These are phyloP conservation scores for Sesia apiformis DNA, from an alignment of 2,888 invertebrate genomes.

Conservation along the genomic window DNA sequence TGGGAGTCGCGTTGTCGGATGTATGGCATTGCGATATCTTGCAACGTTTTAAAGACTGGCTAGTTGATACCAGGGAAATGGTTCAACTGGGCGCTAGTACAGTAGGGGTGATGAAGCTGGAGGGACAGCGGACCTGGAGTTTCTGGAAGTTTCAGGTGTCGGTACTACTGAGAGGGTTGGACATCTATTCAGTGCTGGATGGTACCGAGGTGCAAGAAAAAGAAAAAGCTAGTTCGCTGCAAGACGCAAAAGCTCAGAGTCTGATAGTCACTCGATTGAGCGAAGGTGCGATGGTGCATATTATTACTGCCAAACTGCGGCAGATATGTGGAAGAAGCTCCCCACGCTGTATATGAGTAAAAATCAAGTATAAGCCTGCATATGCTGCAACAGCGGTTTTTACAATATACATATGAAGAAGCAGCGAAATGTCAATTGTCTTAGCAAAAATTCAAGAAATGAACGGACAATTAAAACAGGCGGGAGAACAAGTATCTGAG, in stretches of 20 bases:
- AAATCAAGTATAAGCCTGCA: slow-evolving; percentile 19
- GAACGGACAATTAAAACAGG: slow-evolving; percentile 5
- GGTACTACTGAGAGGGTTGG: neutral
- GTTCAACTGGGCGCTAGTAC: neutral
- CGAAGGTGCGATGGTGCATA: slow-evolving; percentile 7
- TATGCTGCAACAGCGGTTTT: slow-evolving; percentile 17
- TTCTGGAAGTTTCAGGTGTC: neutral
- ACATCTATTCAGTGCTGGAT: neutral
- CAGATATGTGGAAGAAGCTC: slow-evolving; percentile 12
- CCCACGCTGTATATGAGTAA: slow-evolving; percentile 15
- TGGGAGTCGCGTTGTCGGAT: neutral
- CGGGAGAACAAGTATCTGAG: slow-evolving; percentile 10
- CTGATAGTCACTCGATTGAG: slow-evolving; percentile 4
- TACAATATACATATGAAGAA: slow-evolving; percentile 8
- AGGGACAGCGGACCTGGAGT: neutral
- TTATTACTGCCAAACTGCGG: slow-evolving; percentile 8
- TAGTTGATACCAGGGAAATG: neutral
- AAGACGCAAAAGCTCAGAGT: slow-evolving; percentile 7
- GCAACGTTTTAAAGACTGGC: neutral
- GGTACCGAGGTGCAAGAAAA: neutral
- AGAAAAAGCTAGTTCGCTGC: neutral
- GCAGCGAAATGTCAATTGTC: slow-evolving; percentile 8
- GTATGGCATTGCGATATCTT: neutral
- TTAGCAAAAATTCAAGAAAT: slow-evolving; percentile 8
- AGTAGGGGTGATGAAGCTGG: neutral